Base-by-base conservation (phyloP, 1,140 invertebrate species). In the Nylanderia fulva region DNA sequence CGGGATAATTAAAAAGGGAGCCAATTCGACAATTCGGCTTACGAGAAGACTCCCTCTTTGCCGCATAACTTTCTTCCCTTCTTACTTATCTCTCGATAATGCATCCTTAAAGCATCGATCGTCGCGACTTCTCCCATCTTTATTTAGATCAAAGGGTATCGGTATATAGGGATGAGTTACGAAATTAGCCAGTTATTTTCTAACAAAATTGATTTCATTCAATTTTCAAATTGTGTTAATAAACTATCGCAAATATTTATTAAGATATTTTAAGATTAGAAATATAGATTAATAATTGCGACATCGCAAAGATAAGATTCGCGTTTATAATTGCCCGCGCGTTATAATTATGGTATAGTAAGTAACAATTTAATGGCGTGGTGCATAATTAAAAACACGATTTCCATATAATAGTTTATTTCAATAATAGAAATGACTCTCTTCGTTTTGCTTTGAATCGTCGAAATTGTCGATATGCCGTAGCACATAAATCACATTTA, bases 1-100 rank as follows among this genome's bases (percentile, higher is more conserved):
- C 27, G 60, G 36, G 87, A 85, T 88, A 88, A 88, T 88, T 88
- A 87, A 84, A 88, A 88, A 86, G 80, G 82, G 82, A 84, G 82
- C 33, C 24, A 61, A 80, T 80, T 85, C 86, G 68, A 56, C 60
- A 63, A 87, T 85, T 85, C 64, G 52, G 54, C 85, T 77, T 63
- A 52, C 1, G 72, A 52, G 21, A 52, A 39, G 36, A 21, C 72
- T 63, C 84, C 71, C 79, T 71, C 79, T 71, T 84, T 84, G 48
- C 54, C 21, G 21, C 13, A 13, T 8, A 42, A 72, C 77, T 71
- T 82, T 36, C 24, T 71, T 68, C 42, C 48, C 52, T 60, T 58
- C 52, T 71, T 58, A 58, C 45, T 48, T 33, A 29, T 24, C 29
- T 42, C 68, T 71, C 29, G 48, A 39, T 33, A 45, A 72, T 45